These are phyloP conservation scores for Ctenopoma multispine DNA, from an alignment of 2,797 vertebrate species.

Conservation along the genomic window DNA sequence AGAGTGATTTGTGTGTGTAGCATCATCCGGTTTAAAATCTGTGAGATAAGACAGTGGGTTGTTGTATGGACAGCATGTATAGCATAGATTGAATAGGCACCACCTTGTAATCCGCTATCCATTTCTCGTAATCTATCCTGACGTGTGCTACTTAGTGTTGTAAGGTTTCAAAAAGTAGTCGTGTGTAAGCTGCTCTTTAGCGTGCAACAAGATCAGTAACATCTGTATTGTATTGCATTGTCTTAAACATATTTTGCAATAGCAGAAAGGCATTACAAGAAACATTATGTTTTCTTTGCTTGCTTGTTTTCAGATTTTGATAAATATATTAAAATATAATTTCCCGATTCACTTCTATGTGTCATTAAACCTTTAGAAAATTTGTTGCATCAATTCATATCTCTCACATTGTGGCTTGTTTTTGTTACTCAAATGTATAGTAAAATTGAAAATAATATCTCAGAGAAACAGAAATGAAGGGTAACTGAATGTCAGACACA, in stretches of 20 bases:
- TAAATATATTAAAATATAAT: neutral
- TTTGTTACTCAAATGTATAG: neutral
- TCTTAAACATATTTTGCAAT: neutral
- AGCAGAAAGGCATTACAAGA: neutral
- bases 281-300: neutral
- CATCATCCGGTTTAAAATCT: neutral
- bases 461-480: slow-evolving; percentile 12
- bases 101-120: too few relatives aligned
- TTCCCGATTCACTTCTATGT: neutral
- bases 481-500: slow-evolving; percentile 46
- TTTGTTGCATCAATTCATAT: neutral
- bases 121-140: too few relatives aligned
- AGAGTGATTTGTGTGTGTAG: too few relatives aligned
- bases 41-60: neutral
- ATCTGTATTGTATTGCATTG: too few relatives aligned
- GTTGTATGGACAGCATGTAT: too few relatives aligned
- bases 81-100: too few relatives aligned
- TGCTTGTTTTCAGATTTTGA: neutral
- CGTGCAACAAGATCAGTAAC: too few relatives aligned
- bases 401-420: neutral
- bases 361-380: neutral
- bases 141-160: too few relatives aligned
- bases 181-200: too few relatives aligned
- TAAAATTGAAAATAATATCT: neutral
- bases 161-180: too few relatives aligned